Evolutionary conservation across 1,140 invertebrate species (phyloP), one percentile per base, ranked within the genome.

Genomic region (Trichogramma pretiosum): DNA sequence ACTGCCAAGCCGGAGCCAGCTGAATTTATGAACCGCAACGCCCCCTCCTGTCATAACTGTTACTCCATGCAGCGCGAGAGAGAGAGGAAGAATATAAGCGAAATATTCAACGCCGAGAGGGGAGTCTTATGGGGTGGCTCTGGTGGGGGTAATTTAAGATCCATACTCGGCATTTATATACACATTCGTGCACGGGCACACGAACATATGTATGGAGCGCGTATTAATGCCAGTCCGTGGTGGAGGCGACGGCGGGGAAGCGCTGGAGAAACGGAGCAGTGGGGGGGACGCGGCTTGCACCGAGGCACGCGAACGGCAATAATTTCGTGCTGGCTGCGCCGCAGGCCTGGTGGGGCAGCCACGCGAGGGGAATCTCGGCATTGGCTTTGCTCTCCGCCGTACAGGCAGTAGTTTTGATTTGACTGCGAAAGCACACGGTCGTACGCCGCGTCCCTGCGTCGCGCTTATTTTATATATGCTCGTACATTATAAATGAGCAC

Each of bases 1-100:
- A 50, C 53, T 52, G 56, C 59, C 43, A 60, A 37, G 64, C 62
- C 55, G 61, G 66, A 62, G 66, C 64, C 48, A 55, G 57, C 52
- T 63, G 66, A 67, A 70, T 70, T 72, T 70, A 70, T 70, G 67
- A 70, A 69, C 61, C 62, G 69, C 62, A 60, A 66, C 69, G 67
- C 69, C 67, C 65, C 62, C 61, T 56, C n/a, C 61, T 69, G 67
- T 72, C 68, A 72, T 72, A 70, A 71, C 57, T 57, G 58, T 22
- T 46, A 23, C 22, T 30, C 23, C 37, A 37, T 22, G 32, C n/a
- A 24, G 23, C n/a, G 28, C 30, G n/a, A 42, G 28, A 14, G 46
- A 24, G 46, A 16, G 32, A 21, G 17, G 10, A n/a, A 42, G 22
- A 40, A 26, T 13, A n/a, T 8, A 19, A 11, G 36, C 7, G n/a